Percentiles rank a stretch among this genome's conserved stretches.
These are phyloP conservation scores for Caenorhabditis sp. DNA, from an alignment of 2,888 invertebrate genomes.

Conservation along the genomic window DNA sequence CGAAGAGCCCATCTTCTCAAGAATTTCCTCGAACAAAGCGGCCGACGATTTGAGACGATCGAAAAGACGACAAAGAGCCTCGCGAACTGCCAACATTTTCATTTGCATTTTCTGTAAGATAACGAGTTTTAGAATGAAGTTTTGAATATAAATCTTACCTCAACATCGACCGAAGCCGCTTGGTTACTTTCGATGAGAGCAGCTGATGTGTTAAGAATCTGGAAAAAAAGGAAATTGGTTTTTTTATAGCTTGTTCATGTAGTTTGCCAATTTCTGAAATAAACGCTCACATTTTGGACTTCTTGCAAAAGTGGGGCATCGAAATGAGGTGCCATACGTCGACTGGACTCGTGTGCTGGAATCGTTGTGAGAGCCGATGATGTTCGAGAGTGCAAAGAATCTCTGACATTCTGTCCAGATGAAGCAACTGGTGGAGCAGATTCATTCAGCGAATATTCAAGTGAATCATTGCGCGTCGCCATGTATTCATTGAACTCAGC, in stretches of 20 bases:
- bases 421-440: neutral
- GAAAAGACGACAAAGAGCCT: conserved; percentile 26
- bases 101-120: conserved; percentile 26
- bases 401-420: neutral
- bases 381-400: neutral
- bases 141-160: conserved; percentile 1
- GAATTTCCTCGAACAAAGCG: conserved; percentile 36
- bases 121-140: neutral
- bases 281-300: conserved; percentile 19
- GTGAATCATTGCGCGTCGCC: conserved; percentile 5
- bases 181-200: conserved; percentile 25
- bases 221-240: neutral
- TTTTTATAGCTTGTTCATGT: no score
- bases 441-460: conserved; percentile 5
- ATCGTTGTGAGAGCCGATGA: conserved; percentile 4
- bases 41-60: conserved; percentile 41
- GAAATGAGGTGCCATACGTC: neutral
- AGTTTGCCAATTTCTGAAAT: no score
- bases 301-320: conserved; percentile 16
- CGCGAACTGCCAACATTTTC: conserved; percentile 17
- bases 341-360: conserved; percentile 5
- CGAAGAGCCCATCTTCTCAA: conserved; percentile 35
- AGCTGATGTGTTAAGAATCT: conserved; percentile 27
- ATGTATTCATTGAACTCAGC: conserved; percentile 8
- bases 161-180: conserved; percentile 14